Evolutionary conservation across 2,888 invertebrate genomes (phyloP).

Genomic region (Cheilosia scutellata): DNA sequence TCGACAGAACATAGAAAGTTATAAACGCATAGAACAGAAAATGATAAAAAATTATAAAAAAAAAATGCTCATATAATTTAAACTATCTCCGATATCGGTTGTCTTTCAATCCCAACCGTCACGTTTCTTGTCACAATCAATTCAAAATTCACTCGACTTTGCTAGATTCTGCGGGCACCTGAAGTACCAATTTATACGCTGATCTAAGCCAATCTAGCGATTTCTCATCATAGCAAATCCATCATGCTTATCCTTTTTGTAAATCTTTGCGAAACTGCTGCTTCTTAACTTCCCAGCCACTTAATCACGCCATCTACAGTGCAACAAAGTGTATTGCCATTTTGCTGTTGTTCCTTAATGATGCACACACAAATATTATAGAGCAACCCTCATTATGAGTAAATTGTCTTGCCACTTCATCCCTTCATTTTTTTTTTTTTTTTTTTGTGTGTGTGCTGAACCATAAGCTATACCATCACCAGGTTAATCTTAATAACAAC

Average conservation of each 20-base stretch:
- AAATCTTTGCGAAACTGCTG: slow-evolving; percentile 52
- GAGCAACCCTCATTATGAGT: slow-evolving; percentile 62
- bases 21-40: too few species aligned
- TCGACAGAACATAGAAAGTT: too few species aligned
- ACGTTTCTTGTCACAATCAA: neutral
- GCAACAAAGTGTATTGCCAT: slow-evolving; percentile 28
- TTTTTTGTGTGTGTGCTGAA: neutral
- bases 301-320: slow-evolving; percentile 60
- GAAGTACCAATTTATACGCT: slow-evolving; percentile 23
- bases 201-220: neutral
- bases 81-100: too few species aligned
- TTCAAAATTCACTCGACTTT: neutral
- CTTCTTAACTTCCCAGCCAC: slow-evolving; percentile 69
- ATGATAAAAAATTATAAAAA: too few species aligned
- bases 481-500: slow-evolving; percentile 56
- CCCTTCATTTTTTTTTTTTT: too few species aligned
- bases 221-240: slow-evolving; percentile 25
- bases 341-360: slow-evolving; percentile 49
- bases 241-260: slow-evolving; percentile 7
- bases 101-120: too few species aligned
- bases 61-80: too few species aligned
- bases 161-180: slow-evolving; percentile 45
- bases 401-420: slow-evolving; percentile 64
- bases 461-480: slow-evolving; percentile 18
- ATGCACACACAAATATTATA: neutral